Evolutionary conservation across 2,888 invertebrate species (phyloP).

Genomic region (Saturnia japonica): DNA sequence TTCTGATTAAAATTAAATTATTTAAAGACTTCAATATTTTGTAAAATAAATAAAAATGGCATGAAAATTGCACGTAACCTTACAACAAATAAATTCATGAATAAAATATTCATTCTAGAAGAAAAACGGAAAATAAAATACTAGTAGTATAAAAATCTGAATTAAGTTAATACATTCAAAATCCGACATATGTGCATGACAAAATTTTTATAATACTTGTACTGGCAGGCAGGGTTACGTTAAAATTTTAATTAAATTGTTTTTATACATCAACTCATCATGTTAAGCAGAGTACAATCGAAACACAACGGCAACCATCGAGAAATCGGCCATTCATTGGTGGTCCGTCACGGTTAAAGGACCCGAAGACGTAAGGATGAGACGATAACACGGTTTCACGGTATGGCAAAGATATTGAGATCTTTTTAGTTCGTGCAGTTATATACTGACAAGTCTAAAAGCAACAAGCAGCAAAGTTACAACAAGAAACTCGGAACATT

Average conservation of each 20-base stretch:
- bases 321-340: no score
- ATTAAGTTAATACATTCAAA: not conserved
- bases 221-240: not conserved
- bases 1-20: conserved; percentile 43
- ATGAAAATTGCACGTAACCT: conserved; percentile 54
- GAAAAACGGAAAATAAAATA: conserved; percentile 4
- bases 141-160: conserved; percentile 19
- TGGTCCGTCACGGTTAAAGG: no score
- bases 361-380: no score
- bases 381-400: no score
- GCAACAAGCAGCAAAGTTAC: no score
- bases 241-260: not conserved
- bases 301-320: no score
- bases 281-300: no score
- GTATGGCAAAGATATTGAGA: no score
- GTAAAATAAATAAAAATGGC: conserved; percentile 24
- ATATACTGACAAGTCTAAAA: no score
- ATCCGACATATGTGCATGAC: conserved; percentile 1
- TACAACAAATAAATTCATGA: conserved; percentile 45
- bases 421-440: no score
- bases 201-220: not conserved
- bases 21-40: conserved; percentile 20
- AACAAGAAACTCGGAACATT: no score
- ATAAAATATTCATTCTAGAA: conserved; percentile 38
- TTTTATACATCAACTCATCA: not conserved